Evolutionary conservation across 2,797 vertebrate species (phyloP), one percentile per base, ranked within the genome.

Genomic region (Syngnathus acus): DNA sequence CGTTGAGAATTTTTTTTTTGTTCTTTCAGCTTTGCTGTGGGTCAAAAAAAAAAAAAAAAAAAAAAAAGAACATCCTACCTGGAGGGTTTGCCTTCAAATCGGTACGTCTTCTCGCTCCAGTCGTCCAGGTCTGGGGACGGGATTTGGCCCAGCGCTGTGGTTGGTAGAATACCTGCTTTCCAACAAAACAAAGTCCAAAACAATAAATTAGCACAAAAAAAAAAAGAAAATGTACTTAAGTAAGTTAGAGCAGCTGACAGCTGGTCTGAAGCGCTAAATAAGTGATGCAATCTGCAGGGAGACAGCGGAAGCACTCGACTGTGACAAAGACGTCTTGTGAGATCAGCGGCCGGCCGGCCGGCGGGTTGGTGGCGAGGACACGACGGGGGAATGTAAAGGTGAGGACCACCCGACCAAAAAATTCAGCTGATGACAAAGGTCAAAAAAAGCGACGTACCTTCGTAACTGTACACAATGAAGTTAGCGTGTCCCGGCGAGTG

Each of bases 21-120:
- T 32, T 32, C 32, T 0, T 32, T 32, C 32, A 32, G 32, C 32
- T 32, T 32, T 32, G 32, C 32, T 32, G 0, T 4, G 32, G 32
- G 32, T 32, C 32, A 5, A 32, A 32, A 32, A 4, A 32, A 32
- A 32, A 4, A 32, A 32, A 32, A 3, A 32, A 3, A 26, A 2
- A 26, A 26, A 26, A 2, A 26, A 2, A 26, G 2, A 32, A 39
- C 1, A 1, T 19, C 2, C 4, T 92, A 95, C 94, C 89, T 93
- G 66, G 93, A 91, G 68, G 92, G 82, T 68, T 93, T 89, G 87
- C 93, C 94, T 86, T 95, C 94, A 75, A 92, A 93, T 65, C 89
- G 73, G 64, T 93, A 96, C 0, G 94, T 95, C 90, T 97, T 97
- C 85, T 94, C 95, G 87, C 94, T 93, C 93, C 94, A 95, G 83